A percentile compares a stretch with the other conserved stretches of the same genome.
Conservation (phyloP, 2,113 vertebrate species). For the Hipposideros armiger region DNA sequence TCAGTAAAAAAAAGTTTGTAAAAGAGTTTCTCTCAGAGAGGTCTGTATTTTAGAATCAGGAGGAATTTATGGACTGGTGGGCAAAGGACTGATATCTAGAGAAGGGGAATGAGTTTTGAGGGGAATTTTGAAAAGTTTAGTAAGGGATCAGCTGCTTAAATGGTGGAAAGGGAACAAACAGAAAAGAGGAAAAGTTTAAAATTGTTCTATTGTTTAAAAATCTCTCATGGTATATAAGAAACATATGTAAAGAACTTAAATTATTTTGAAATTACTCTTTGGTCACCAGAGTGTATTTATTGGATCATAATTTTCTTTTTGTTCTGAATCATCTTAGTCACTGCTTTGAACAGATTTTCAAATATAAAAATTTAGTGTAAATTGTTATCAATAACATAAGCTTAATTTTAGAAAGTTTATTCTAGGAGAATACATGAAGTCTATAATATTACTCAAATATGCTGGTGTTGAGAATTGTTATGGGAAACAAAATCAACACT, state of each 20-base stretch:
- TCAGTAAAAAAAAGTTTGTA: not conserved
- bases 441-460: not conserved
- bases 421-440: not conserved
- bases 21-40: not conserved
- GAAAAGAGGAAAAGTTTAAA: not conserved
- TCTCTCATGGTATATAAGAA: not conserved
- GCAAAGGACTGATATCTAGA: not conserved
- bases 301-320: not conserved
- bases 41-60: not conserved
- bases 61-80: not conserved
- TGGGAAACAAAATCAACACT: not conserved
- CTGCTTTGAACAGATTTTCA: not conserved
- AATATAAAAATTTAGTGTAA: not conserved
- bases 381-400: not conserved
- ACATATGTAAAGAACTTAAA: not conserved
- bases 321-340: not conserved
- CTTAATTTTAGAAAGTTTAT: constrained; percentile 5
- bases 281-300: not conserved
- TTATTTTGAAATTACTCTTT: not conserved
- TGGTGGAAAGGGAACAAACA: not conserved
- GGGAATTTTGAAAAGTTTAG: not conserved
- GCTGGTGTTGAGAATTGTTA: not conserved
- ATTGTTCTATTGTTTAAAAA: not conserved
- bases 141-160: not conserved
- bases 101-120: not conserved